These are phyloP conservation scores for Otus sunia DNA, from an alignment of 2,113 vertebrate genomes.

Conservation along the genomic window DNA sequence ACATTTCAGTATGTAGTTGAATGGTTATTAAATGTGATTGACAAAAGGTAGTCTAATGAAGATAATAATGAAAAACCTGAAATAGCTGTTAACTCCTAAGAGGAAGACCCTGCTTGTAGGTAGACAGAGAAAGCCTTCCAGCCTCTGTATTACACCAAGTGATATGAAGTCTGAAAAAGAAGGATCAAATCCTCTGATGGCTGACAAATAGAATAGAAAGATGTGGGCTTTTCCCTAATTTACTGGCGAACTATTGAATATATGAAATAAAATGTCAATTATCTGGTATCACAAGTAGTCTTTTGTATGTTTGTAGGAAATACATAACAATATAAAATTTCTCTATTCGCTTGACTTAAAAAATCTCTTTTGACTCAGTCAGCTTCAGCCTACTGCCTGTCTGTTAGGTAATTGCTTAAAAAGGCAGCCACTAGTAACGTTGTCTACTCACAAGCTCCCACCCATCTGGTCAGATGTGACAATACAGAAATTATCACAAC, in stretches of 20 bases:
- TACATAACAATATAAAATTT: background rate
- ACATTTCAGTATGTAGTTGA: background rate
- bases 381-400: background rate
- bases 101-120: background rate
- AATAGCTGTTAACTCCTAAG: background rate
- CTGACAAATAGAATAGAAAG: background rate
- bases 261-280: background rate
- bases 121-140: background rate
- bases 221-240: fast-evolving
- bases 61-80: background rate
- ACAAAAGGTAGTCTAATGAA: background rate
- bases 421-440: background rate
- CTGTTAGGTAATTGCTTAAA: background rate
- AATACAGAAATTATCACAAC: background rate
- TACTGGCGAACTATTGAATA: background rate
- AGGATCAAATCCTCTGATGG: background rate
- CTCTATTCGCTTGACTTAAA: background rate
- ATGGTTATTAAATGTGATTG: background rate
- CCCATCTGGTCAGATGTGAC: background rate
- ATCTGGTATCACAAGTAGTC: background rate
- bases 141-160: background rate
- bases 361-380: background rate
- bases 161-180: background rate
- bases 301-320: background rate
- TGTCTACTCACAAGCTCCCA: background rate